A percentile compares a stretch with the other conserved stretches of the same genome.
Evolutionary conservation across 2,888 invertebrate genomes (phyloP).

Genomic region (Atethmia centrago): DNA sequence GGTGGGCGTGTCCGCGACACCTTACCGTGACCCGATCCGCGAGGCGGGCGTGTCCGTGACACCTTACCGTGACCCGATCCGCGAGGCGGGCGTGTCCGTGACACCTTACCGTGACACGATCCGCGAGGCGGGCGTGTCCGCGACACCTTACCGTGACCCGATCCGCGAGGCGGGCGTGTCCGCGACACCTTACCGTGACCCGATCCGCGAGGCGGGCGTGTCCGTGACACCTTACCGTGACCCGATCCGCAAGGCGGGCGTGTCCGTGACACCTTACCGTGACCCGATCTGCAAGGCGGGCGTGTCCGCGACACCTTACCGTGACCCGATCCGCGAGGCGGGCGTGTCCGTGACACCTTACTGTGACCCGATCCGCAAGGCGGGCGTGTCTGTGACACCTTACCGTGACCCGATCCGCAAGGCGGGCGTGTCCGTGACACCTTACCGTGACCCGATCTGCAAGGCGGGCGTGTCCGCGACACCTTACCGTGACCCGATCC

Average conservation of each 20-base stretch:
- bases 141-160: slow-evolving; percentile 72
- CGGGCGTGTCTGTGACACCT: too few relatives aligned
- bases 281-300: slow-evolving; percentile 64
- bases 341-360: too few relatives aligned
- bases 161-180: slow-evolving; percentile 38
- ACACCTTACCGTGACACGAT: slow-evolving; percentile 72
- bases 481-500: slow-evolving; percentile 71
- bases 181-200: slow-evolving; percentile 72
- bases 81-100: background rate
- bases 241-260: slow-evolving; percentile 58
- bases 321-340: slow-evolving; percentile 67
- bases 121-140: slow-evolving; percentile 17
- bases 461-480: too few relatives aligned
- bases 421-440: too few relatives aligned
- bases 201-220: slow-evolving; percentile 53
- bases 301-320: too few relatives aligned
- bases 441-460: slow-evolving; percentile 70
- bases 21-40: slow-evolving; percentile 70
- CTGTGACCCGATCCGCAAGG: slow-evolving; percentile 69
- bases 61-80: slow-evolving; percentile 71
- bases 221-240: too few relatives aligned
- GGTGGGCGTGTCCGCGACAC: too few relatives aligned
- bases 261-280: too few relatives aligned
- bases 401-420: slow-evolving; percentile 69
- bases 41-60: too few relatives aligned